phyloP scores from a whole-genome alignment of 2,888 invertebrate species.

The Micoletzkya japonica region DNA sequence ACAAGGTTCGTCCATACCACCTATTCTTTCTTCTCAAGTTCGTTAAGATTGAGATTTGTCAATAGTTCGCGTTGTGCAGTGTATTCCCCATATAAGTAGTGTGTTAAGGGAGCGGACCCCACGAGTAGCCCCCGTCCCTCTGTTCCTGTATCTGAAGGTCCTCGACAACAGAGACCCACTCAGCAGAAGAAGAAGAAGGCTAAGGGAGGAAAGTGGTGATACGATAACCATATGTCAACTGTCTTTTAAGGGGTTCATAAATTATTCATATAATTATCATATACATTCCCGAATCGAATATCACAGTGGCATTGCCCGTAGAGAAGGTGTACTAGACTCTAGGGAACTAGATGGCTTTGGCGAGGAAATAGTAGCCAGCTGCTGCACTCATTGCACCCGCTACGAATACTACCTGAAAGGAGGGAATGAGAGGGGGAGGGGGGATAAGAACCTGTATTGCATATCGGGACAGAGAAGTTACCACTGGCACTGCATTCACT shows the following conservation, averaged over 20 bases:
- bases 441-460: constrained; percentile 15
- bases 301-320: background rate
- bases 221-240: constrained; percentile 7
- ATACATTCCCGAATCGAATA: constrained; percentile 4
- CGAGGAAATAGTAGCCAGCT: constrained; percentile 20
- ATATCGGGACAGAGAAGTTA: constrained; percentile 23
- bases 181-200: constrained; percentile 48
- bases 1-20: constrained; percentile 23
- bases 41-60: too few relatives aligned
- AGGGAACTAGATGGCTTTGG: background rate
- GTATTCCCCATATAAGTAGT: background rate
- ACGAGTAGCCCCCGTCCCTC: constrained; percentile 39
- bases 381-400: constrained; percentile 29
- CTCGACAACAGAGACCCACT: constrained; percentile 53
- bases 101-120: background rate
- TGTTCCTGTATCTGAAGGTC: constrained; percentile 43
- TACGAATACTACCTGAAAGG: constrained; percentile 9
- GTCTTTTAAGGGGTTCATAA: background rate
- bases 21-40: too few relatives aligned
- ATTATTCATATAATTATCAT: background rate
- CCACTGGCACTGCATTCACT: constrained; percentile 9
- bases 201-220: constrained; percentile 35
- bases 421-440: background rate
- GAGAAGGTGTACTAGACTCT: background rate
- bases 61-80: background rate